Conservation (phyloP, 1,140 invertebrate species). For the Lutraria rhynchaena region DNA sequence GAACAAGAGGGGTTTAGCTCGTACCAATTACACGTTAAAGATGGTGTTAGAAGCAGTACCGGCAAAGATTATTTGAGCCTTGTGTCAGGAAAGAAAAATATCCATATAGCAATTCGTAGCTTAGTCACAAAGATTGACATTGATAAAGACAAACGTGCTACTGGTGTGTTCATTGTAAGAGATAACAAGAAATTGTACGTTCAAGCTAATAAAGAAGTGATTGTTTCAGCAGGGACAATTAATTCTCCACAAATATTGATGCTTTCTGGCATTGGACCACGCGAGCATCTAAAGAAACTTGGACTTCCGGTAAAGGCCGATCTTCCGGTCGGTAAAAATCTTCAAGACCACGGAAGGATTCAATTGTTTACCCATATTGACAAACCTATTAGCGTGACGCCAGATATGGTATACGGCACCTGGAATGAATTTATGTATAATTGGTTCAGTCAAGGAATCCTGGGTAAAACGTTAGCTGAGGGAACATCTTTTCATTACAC, state of each 20-base stretch:
- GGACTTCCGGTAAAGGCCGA: conserved; percentile 81
- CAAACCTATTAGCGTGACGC: conserved; percentile 31
- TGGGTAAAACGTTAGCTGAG: conserved; percentile 11
- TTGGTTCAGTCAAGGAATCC: conserved; percentile 60
- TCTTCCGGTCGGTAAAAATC: conserved; percentile 92
- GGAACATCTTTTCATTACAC: conserved; percentile 1
- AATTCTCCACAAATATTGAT: conserved; percentile 85
- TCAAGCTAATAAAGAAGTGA: conserved; percentile 84
- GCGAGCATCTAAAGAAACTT: conserved; percentile 75
- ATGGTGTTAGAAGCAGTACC: conserved; percentile 17
- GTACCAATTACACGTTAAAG: conserved; percentile 9
- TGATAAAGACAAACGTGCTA: conserved; percentile 33
- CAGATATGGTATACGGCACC: conserved; percentile 14
- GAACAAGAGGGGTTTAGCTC: conserved; percentile 12
- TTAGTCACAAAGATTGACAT: not conserved
- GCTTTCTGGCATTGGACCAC: conserved; percentile 85
- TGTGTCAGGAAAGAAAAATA: not conserved
- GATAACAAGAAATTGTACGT: conserved; percentile 83
- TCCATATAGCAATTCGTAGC: conserved; percentile 1
- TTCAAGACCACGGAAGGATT: conserved; percentile 87
- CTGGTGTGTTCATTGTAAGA: conserved; percentile 72
- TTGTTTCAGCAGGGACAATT: conserved; percentile 85
- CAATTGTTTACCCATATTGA: conserved; percentile 58
- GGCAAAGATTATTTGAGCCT: not conserved
- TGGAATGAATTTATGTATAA: conserved; percentile 59